Evolutionary conservation across 2,113 vertebrate species (phyloP).

Genomic region (Triplophysa rosa): DNA sequence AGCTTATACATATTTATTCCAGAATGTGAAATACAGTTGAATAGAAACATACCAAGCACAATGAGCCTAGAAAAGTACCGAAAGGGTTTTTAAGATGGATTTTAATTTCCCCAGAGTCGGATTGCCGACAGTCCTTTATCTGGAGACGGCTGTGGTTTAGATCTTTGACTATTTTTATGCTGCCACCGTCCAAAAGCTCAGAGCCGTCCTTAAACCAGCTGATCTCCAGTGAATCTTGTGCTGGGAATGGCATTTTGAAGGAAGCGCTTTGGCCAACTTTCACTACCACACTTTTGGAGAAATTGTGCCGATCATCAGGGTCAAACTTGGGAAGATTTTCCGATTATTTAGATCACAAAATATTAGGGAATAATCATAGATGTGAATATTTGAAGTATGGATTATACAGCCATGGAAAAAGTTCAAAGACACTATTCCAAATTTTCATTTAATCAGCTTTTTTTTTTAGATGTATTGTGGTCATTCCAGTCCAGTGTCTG

Average conservation of each 20-base stretch:
- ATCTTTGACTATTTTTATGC: slow-evolving; percentile 71
- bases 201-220: slow-evolving; percentile 77
- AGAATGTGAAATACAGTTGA: not conserved
- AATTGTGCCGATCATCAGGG: slow-evolving; percentile 71
- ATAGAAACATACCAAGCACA: slow-evolving; percentile 71
- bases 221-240: slow-evolving; percentile 72
- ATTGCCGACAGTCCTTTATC: slow-evolving; percentile 75
- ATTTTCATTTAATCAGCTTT: no score
- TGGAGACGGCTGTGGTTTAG: slow-evolving; percentile 73
- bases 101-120: slow-evolving; percentile 80
- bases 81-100: slow-evolving; percentile 79
- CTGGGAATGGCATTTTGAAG: slow-evolving; percentile 78
- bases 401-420: no score
- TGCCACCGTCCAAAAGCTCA: slow-evolving; percentile 68
- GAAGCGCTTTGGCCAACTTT: slow-evolving; percentile 76
- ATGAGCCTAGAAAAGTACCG: slow-evolving; percentile 71
- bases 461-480: no score
- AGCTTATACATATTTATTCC: slow-evolving; percentile 25
- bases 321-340: slow-evolving; percentile 74
- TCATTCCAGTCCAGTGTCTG: no score
- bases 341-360: not conserved
- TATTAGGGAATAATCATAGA: not conserved
- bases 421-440: no score
- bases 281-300: slow-evolving; percentile 76
- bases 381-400: no score